A percentile compares a stretch with the other conserved stretches of the same genome.
These are phyloP conservation scores for Peribatodes rhomboidaria DNA, from an alignment of 2,888 invertebrate genomes.

Conservation along the genomic window DNA sequence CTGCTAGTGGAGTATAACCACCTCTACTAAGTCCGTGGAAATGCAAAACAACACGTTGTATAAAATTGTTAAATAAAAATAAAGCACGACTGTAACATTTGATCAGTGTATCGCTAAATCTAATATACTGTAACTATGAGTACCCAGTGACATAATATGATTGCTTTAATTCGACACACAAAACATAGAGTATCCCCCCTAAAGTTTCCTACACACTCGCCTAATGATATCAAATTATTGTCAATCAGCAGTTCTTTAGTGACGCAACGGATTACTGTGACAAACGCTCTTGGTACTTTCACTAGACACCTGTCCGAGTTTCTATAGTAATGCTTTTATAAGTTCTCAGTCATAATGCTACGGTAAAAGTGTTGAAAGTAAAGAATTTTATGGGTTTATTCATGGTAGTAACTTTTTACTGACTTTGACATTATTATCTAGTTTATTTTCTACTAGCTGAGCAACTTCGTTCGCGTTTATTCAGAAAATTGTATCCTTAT, in stretches of 20 bases:
- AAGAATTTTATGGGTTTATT: slow-evolving; percentile 22
- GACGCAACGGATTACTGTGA: slow-evolving; percentile 49
- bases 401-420: background rate
- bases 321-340: slow-evolving; percentile 43
- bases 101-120: background rate
- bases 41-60: too few species aligned
- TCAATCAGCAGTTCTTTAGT: slow-evolving; percentile 49
- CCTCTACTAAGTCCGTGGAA: too few species aligned
- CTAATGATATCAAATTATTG: slow-evolving; percentile 57
- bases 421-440: too few species aligned
- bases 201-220: slow-evolving; percentile 11
- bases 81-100: background rate
- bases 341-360: slow-evolving; percentile 7
- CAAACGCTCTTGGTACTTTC: slow-evolving; percentile 54
- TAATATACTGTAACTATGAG: too few species aligned
- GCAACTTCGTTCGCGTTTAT: too few species aligned
- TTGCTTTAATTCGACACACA: background rate
- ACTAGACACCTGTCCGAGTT: slow-evolving; percentile 48
- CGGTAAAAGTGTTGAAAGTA: slow-evolving; percentile 13
- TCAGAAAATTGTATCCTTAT: too few species aligned
- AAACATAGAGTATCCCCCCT: slow-evolving; percentile 30
- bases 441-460: too few species aligned
- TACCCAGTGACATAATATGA: too few species aligned
- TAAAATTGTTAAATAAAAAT: too few species aligned
- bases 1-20: too few species aligned